Evolutionary conservation across 2,888 invertebrate genomes (phyloP), one percentile per base, ranked within the genome.

Genomic region (Drosophila algonquin): DNA sequence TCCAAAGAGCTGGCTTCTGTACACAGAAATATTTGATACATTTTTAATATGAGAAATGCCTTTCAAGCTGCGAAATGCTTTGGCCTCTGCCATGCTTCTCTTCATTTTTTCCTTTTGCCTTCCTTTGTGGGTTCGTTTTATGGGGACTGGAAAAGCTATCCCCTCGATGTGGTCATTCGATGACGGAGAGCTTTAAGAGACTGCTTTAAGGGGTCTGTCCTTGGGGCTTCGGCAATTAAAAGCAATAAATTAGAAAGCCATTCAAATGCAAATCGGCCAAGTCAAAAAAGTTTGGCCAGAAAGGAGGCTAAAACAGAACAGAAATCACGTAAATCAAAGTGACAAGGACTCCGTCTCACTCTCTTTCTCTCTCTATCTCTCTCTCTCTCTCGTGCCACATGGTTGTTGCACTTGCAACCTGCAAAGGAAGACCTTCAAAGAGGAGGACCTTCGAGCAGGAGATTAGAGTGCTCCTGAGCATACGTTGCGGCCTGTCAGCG

Each of bases 321-420:
- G 46, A 64, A 80, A 76, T 75, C 77, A 80, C 86, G 86, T 87
- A 89, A 89, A 89, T 89, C 89, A 89, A 80, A 80, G 80, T 79
- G 88, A 77, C 86, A 75, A 40, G 75, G 71, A 56, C 44, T 50
- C 65, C 57, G 52, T 32, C 12, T 63, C 60, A 21, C 21, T 21
- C 21, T 21, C 21, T 21, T 3, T 21, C 21, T 21, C 21, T 21
- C 3, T 21, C 21, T 2, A 3, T 1, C 21, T 21, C 21, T 21
- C 21, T 21, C 0, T 21, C 21, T 21, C 21, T 21, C 3, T 21
- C 21, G 35, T 58, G 58, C 48, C 46, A 30, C 5, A 21, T 45
- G 24, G 10, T 9, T 18, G 40, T n/a, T 68, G 68, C 69, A 69
- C 59, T 71, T 60, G 54, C 44, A 69, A 27, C 47, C 0, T 24